phyloP scores from a whole-genome alignment of 2,888 invertebrate genomes.

The Drosophila trichaetosa region DNA sequence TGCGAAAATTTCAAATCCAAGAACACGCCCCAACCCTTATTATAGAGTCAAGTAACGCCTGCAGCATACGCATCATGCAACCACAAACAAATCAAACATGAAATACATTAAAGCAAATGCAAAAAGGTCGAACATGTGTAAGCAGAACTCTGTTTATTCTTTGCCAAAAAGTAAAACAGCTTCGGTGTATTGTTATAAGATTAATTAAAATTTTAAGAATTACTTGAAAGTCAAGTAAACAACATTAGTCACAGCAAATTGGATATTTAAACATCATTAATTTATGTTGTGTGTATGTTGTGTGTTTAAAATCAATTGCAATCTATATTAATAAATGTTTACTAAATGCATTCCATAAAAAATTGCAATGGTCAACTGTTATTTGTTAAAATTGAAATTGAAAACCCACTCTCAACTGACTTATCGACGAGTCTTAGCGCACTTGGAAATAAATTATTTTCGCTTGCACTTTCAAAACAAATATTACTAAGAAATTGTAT shows the following conservation, averaged over 20 bases:
- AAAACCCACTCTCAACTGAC: neutral
- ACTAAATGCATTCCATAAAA: too few relatives aligned
- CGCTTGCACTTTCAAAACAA: neutral
- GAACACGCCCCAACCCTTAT: slow-evolving; percentile 45
- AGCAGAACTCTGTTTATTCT: slow-evolving; percentile 38
- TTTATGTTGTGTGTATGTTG: neutral
- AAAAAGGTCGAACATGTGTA: slow-evolving; percentile 4
- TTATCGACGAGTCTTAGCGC: neutral
- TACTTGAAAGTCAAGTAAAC: neutral
- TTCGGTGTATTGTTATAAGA: slow-evolving; percentile 4
- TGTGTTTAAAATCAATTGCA: too few relatives aligned
- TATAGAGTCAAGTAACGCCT: slow-evolving; percentile 51
- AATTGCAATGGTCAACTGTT: too few relatives aligned
- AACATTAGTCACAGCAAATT: neutral
- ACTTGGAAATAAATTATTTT: neutral
- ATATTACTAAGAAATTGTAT: neutral
- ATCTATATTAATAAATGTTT: too few relatives aligned
- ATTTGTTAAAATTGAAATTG: neutral
- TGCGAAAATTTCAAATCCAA: slow-evolving; percentile 75
- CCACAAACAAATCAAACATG: slow-evolving; percentile 74
- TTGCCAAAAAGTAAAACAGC: slow-evolving; percentile 7
- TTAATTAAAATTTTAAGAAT: slow-evolving; percentile 3
- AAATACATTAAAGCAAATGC: slow-evolving; percentile 55
- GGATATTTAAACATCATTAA: neutral
- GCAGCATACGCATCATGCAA: slow-evolving; percentile 72